Base-by-base conservation (phyloP, 1,140 invertebrate genomes). In the Leptinotarsa texana region DNA sequence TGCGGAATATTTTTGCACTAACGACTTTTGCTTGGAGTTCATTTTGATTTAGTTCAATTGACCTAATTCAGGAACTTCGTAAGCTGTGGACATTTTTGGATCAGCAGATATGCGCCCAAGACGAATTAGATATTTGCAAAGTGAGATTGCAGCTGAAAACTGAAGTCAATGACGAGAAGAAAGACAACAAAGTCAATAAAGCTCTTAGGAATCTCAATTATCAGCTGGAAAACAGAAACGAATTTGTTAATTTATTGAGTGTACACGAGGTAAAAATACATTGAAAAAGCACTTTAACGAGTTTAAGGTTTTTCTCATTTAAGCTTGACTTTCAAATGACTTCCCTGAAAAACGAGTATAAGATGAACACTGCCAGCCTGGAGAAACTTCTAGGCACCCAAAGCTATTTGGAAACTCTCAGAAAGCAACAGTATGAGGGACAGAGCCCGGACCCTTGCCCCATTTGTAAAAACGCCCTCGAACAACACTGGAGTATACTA, bases 121-220 rank as follows among this genome's bases (percentile, higher is more conserved):
- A 95, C 86, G 93, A 95, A 85, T 80, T 95, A 33, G 88, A 89
- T 76, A 94, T 94, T 90, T 92, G 92, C 24, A 93, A 91, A 76
- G 88, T 90, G 61, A 83, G 92, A 57, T 84, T 94, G 21, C 82
- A 89, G 72, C 75, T 91, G 8, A 85, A 88, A n/a, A 82, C 74
- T 18, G 73, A 21, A 8, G 74, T 72, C 22, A 79, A 81, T 33
- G 27, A 24, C 3, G 63, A 72, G 47, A 62, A 81, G 63, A 79
- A 78, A 63, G 33, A 42, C 33, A 42, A 42, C 33, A 42, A 42
- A 72, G 65, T 49, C 69, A 80, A 79, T 72, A 83, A 73, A 70
- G 75, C 75, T 2, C 81, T 84, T 63, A 81, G 83, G 74, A 78
- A 78, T 49, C 68, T 84, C 13, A 79, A 75, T 27, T 80, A 81